phyloP scores from a whole-genome alignment of 2,888 invertebrate species.

The Folsomia manolachei region DNA sequence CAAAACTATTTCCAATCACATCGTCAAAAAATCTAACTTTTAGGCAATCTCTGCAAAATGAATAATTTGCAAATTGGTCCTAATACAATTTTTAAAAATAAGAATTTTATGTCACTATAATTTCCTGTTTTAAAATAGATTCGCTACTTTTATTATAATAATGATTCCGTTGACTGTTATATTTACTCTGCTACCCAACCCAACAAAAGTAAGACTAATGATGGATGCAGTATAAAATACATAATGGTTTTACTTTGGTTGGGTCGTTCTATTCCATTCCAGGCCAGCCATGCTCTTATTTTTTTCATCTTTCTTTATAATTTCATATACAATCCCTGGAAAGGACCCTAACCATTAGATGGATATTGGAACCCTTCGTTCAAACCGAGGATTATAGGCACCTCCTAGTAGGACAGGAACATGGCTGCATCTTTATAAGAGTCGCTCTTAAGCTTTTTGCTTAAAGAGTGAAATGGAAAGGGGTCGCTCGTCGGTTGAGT shows the following conservation, averaged over 20 bases:
- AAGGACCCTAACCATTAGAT: neutral
- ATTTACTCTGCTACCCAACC: no score
- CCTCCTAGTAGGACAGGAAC: no score
- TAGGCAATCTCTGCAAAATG: neutral
- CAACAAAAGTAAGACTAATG: no score
- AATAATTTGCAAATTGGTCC: neutral
- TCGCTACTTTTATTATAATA: neutral
- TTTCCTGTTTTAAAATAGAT: no score
- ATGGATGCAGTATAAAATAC: no score
- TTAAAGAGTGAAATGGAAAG: slow-evolving; percentile 20
- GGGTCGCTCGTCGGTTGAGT: neutral
- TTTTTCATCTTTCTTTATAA: neutral
- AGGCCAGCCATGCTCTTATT: neutral
- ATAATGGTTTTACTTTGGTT: no score
- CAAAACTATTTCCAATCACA: neutral
- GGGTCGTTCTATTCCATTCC: no score
- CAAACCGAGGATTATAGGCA: no score
- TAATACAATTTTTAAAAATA: no score
- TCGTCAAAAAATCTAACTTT: neutral
- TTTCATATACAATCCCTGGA: neutral
- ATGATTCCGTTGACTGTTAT: neutral
- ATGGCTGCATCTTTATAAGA: neutral
- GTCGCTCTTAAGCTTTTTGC: neutral
- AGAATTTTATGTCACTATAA: no score
- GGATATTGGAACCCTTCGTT: neutral